A percentile compares a stretch with the other conserved stretches of the same genome.
Conservation (phyloP, 2,113 vertebrate genomes). For the Lepidothrix coronata region DNA sequence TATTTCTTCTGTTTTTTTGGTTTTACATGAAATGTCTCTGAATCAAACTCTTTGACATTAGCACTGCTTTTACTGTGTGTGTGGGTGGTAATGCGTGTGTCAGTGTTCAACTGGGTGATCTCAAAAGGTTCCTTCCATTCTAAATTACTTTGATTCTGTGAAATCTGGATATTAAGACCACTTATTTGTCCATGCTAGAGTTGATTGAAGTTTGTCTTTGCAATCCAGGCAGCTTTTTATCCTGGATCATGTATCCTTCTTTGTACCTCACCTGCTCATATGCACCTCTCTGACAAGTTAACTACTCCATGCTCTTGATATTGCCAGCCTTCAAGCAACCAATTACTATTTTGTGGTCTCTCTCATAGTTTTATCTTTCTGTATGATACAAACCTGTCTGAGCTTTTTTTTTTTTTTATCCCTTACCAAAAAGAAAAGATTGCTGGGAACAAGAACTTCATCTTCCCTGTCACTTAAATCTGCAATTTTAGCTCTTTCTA, state of each 20-base stretch:
- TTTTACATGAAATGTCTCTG: not conserved
- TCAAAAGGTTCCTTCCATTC: not conserved
- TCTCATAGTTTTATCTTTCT: not conserved
- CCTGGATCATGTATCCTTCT: not conserved
- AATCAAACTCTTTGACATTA: not conserved
- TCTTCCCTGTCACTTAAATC: slow-evolving; percentile 6
- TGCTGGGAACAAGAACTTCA: not conserved
- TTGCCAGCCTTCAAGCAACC: not conserved
- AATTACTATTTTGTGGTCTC: not conserved
- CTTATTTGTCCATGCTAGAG: not conserved
- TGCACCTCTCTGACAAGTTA: not conserved
- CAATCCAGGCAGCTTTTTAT: not conserved
- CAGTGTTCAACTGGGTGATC: not conserved
- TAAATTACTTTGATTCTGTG: not conserved
- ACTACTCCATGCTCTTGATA: not conserved
- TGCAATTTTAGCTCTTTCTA: slow-evolving; percentile 33
- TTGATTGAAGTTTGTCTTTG: not conserved
- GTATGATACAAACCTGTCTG: not conserved
- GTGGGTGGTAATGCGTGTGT: no score
- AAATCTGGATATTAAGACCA: not conserved
- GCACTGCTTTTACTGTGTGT: not conserved
- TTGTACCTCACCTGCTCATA: not conserved
- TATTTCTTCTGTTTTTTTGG: not conserved
- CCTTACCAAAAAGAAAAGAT: not conserved
- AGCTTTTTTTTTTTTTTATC: not conserved